Conservation (phyloP, 2,888 invertebrate genomes). For the Panzeria rudis region DNA sequence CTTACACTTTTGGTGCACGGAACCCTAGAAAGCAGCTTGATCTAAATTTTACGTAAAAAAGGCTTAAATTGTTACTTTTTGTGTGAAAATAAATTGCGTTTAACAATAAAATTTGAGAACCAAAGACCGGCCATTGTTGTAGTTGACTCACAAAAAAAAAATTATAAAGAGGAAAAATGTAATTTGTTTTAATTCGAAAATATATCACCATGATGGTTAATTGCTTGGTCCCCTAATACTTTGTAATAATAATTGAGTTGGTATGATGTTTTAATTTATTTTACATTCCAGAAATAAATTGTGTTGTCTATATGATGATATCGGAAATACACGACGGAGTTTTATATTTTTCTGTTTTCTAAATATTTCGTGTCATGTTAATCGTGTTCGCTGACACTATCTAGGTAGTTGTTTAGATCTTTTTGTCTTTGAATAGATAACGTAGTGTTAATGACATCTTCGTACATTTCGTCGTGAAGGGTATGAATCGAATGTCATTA, state of each 20-base stretch:
- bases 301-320: too few relatives aligned
- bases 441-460: conserved; percentile 10
- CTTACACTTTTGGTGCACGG: too few relatives aligned
- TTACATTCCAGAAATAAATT: too few relatives aligned
- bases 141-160: conserved; percentile 3
- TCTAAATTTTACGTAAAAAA: too few relatives aligned
- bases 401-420: conserved; percentile 11
- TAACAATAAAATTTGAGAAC: neutral
- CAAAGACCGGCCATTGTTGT: neutral
- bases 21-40: too few relatives aligned
- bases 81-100: conserved; percentile 49
- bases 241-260: too few relatives aligned
- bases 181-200: neutral
- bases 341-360: too few relatives aligned
- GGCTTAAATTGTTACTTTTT: conserved; percentile 66
- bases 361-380: neutral
- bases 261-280: too few relatives aligned
- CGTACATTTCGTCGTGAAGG: neutral
- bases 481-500: too few relatives aligned
- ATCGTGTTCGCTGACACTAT: neutral
- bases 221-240: too few relatives aligned
- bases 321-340: too few relatives aligned
- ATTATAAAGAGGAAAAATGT: neutral
- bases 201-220: neutral
- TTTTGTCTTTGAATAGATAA: neutral